These are phyloP conservation scores for Engystomops pustulosus DNA, from an alignment of 2,113 vertebrate species.

Conservation along the genomic window DNA sequence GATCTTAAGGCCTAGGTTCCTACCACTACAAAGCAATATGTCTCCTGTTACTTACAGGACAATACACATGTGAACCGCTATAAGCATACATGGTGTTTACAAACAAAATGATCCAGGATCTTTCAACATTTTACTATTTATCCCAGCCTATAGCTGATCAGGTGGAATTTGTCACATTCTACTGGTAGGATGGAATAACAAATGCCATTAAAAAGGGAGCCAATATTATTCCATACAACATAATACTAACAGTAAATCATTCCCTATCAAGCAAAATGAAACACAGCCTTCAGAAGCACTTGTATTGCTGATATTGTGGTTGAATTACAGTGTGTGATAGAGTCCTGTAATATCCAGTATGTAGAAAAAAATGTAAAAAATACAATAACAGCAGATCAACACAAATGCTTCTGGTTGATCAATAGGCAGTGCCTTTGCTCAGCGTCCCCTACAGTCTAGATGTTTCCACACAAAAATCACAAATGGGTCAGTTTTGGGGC, in stretches of 20 bases:
- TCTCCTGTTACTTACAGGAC: constrained; percentile 30
- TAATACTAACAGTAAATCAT: constrained; percentile 9
- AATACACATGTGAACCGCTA: constrained; percentile 8
- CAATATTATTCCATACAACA: not conserved
- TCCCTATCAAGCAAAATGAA: not conserved
- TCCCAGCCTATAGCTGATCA: constrained; percentile 8
- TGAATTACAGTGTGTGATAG: constrained; percentile 30
- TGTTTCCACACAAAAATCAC: constrained; percentile 80
- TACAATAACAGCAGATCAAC: constrained; percentile 42
- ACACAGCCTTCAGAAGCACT: constrained; percentile 52
- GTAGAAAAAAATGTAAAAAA: constrained; percentile 27
- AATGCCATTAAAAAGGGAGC: not conserved
- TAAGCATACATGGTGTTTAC: not conserved
- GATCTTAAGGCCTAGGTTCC: constrained; percentile 55
- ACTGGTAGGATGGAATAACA: constrained; percentile 17
- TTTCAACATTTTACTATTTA: not conserved
- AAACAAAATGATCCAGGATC: not conserved
- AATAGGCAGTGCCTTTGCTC: constrained; percentile 55
- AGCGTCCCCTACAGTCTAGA: constrained; percentile 67
- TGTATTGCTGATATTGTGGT: not conserved
- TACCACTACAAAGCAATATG: constrained; percentile 40
- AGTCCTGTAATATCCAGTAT: constrained; percentile 35
- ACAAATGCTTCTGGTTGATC: constrained; percentile 54
- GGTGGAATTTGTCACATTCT: not conserved
- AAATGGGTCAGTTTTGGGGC: constrained; percentile 99